Evolutionary conservation across 2,113 vertebrate genomes (phyloP), one percentile per base, ranked within the genome.

Genomic region (Eptesicus fuscus): DNA sequence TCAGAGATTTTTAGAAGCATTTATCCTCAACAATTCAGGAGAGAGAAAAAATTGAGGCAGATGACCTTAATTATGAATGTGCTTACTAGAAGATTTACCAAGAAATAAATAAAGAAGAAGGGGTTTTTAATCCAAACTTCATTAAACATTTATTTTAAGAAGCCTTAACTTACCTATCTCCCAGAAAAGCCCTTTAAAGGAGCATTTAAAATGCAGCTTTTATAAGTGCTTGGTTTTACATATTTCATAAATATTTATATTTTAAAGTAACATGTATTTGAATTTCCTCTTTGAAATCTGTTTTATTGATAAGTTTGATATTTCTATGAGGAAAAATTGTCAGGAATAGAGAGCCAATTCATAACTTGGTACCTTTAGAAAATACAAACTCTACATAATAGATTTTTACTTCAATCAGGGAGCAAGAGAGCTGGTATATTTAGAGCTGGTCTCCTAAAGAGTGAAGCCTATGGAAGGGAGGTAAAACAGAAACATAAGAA

Each of bases 1-100:
- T 95, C 92, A 96, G 79, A 89, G 92, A 67, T 83, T 97, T 97
- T 96, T 79, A 97, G 76, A 97, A 96, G 76, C 96, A 95, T 94
- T 97, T 97, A 96, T 97, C 87, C 51, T 94, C 91, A 96, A 93
- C 73, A 96, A 94, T 95, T 96, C 74, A 90, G 79, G 63, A 96
- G 47, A 93, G 88, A 63, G 92, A 94, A 96, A 93, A 93, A 88
- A 3, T 73, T 51, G 56, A 94, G 70, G 80, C 78, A 96, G 79
- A 95, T 96, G 93, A 97, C 91, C 93, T 42, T 92, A 94, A 96
- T 96, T 85, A 94, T 89, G 42, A 85, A 83, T 94, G 89, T 47
- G 49, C 49, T 92, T 91, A 93, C 83, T 74, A 77, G 22, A 95
- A 37, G 47, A 88, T 93, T 89, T 91, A 91, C n/a, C 70, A 61